Conservation (phyloP, 2,888 invertebrate genomes). For the Yponomeuta malinellus region DNA sequence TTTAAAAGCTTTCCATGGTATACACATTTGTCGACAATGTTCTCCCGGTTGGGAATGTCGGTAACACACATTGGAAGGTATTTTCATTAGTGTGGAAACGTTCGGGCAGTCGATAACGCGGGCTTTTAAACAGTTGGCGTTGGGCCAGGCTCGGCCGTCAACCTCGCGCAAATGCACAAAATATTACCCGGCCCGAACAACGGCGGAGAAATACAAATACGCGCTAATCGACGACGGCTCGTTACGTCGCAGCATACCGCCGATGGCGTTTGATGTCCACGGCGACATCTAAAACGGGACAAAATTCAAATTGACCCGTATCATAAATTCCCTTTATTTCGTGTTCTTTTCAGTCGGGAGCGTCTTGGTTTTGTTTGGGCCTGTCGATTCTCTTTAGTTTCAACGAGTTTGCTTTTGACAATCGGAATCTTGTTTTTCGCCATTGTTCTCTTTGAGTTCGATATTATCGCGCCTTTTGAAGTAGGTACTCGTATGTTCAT, state of each 20-base stretch:
- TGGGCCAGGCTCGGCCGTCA: conserved; percentile 55
- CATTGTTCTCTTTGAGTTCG: background rate
- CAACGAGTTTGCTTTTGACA: background rate
- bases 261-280: conserved; percentile 3
- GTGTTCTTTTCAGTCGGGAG: background rate
- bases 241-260: background rate
- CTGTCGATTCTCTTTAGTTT: background rate
- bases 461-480: background rate
- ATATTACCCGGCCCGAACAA: conserved; percentile 12
- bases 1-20: background rate
- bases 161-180: conserved; percentile 33
- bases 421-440: background rate
- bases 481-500: background rate
- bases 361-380: background rate
- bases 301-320: conserved; percentile 1
- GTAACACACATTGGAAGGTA: conserved; percentile 13
- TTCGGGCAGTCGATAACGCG: conserved; percentile 6
- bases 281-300: background rate
- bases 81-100: conserved; percentile 10
- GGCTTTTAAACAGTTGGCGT: conserved; percentile 35
- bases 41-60: conserved; percentile 12
- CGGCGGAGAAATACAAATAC: conserved; percentile 6
- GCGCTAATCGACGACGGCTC: conserved; percentile 4
- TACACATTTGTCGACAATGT: conserved; percentile 1
- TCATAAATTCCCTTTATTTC: conserved; percentile 1